Conservation (phyloP, 1,140 invertebrate genomes). For the Caerostris darwini region DNA sequence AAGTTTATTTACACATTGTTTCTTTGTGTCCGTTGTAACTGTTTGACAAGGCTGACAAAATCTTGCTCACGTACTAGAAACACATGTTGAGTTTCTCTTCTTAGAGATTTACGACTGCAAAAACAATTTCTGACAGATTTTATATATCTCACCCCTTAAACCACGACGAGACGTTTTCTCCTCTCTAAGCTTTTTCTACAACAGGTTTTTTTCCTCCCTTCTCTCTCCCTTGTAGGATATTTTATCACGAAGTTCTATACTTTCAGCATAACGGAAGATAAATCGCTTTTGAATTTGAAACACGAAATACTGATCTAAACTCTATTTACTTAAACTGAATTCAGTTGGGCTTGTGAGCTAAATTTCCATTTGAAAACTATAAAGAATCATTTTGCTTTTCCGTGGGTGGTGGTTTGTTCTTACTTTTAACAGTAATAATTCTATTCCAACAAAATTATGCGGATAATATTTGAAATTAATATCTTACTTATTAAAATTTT, state of each 20-base stretch:
- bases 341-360: neutral
- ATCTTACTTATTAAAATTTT: too few species aligned
- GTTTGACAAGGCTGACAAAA: constrained; percentile 34
- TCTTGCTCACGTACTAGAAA: neutral
- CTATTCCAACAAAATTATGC: too few species aligned
- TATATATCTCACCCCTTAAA: constrained; percentile 51
- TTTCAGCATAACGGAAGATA: neutral
- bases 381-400: too few species aligned
- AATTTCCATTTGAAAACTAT: neutral
- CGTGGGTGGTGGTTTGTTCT: too few species aligned
- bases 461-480: too few species aligned
- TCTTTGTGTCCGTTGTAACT: constrained; percentile 28
- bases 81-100: constrained; percentile 43
- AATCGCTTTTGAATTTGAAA: constrained; percentile 25
- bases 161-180: constrained; percentile 29
- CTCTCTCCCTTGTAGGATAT: neutral
- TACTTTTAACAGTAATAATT: too few species aligned
- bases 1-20: constrained; percentile 25
- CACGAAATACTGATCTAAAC: constrained; percentile 17
- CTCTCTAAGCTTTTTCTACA: neutral
- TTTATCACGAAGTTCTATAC: neutral
- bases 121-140: constrained; percentile 71
- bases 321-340: constrained; percentile 20
- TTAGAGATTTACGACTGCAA: constrained; percentile 57
- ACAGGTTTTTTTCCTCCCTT: neutral